Evolutionary conservation across 35 echinoderm and acorn worm species (phyloP), one percentile per base, ranked within the genome.

Genomic region (Amphiura filiformis): DNA sequence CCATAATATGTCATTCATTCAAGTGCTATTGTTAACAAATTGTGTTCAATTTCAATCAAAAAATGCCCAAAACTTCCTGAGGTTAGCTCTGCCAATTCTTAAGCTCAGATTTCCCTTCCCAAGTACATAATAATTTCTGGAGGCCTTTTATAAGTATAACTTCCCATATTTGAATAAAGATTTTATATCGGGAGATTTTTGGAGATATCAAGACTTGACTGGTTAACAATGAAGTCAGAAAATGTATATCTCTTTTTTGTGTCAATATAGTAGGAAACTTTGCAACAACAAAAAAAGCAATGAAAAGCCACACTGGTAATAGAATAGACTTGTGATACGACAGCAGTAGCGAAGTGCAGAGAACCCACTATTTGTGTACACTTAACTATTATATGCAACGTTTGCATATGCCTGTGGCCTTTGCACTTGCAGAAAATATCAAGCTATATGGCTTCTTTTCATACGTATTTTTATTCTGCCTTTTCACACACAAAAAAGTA

Each of bases 251-350:
- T 26, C 28, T 70, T 70, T 70, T 11, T 52, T 26, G 26, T 70
- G 61, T 70, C 61, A 70, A 70, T 30, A 70, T 23, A n/a, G 2
- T n/a, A 70, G 61, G 26, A 70, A 70, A 70, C 61, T 70, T 70
- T 70, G 61, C 28, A 70, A 70, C 61, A 70, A 70, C 61, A 70
- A n/a, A 70, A n/a, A 52, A 70, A 70, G 61, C 61, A 70, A 70
- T 70, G 44, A 70, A 70, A 70, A 18, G 61, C 61, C 61, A 70
- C 28, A 4, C 28, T n/a, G 61, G 9, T 11, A n/a, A n/a, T n/a
- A 47, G 17, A 47, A 47, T 17, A 4, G 4, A 70, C 61, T 11
- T 2, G 61, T 70, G 61, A 70, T n/a, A 30, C 7, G 61, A 11
- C 61, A 20, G 20, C 44, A 26, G 15, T 26, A 70, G 2, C 7